Conservation (phyloP, 2,888 invertebrate genomes). For the Elmis aenea region DNA sequence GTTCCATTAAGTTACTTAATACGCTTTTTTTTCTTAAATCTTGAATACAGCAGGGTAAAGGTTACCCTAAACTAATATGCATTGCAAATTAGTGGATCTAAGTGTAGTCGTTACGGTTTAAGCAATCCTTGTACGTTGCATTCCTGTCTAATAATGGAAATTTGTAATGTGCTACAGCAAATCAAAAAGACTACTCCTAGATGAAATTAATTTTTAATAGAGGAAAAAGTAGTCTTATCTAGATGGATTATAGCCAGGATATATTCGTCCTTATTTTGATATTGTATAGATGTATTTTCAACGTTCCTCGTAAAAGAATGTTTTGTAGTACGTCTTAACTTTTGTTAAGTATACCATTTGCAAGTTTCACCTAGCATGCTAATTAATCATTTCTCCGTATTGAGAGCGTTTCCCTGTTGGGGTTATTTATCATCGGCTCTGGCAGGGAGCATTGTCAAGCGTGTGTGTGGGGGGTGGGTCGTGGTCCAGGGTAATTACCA, state of each 20-base stretch:
- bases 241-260: too few species aligned
- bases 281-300: too few species aligned
- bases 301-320: background rate
- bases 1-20: background rate
- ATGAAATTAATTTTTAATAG: background rate
- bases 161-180: too few species aligned
- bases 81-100: too few species aligned
- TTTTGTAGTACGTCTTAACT: slow-evolving; percentile 14
- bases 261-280: too few species aligned
- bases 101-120: too few species aligned
- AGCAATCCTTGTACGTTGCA: too few species aligned
- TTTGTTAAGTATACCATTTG: slow-evolving; percentile 18
- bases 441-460: slow-evolving; percentile 49
- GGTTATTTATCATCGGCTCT: slow-evolving; percentile 45
- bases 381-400: slow-evolving; percentile 48
- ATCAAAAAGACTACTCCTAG: background rate
- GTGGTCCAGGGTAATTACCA: slow-evolving; percentile 49
- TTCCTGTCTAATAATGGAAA: too few species aligned
- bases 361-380: slow-evolving; percentile 34
- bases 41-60: too few species aligned
- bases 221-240: background rate
- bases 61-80: too few species aligned
- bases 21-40: background rate
- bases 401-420: slow-evolving; percentile 48
- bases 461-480: slow-evolving; percentile 44